Evolutionary conservation across 1,140 invertebrate genomes (phyloP), one percentile per base, ranked within the genome.

Genomic region (Zaprionus taronus): DNA sequence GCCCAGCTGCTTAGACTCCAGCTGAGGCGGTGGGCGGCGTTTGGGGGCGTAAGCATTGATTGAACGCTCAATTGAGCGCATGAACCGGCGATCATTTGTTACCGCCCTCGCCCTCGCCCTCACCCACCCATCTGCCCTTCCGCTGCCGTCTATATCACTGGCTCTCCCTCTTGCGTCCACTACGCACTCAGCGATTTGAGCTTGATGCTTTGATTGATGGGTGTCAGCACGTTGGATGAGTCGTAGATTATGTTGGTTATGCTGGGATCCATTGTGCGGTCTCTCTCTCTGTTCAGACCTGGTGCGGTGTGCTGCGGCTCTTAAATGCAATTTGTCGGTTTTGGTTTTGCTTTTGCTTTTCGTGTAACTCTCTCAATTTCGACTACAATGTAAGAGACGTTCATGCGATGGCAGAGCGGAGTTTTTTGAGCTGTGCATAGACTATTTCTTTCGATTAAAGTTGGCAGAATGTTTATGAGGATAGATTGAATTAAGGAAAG

Each of bases 1-100:
- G 44, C 7, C 38, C 63, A 24, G 41, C 65, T 73, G 57, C 73
- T 60, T 75, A 49, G 44, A 36, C 68, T 65, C 51, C 51, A 61
- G 47, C 65, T 28, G 57, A 5, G 12, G 38, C 55, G 53, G 41
- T 58, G 74, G 82, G 78, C 75, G 82, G 82, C 82, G 82, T 84
- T 84, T 63, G 65, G 69, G 81, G 82, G 82, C 78, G 82, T 84
- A 63, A 56, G 78, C 71, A 85, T 85, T 84, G 82, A 85, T 87
- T 87, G 83, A 87, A 87, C 70, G 83, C 80, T 83, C 83, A 86
- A 86, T 86, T 87, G 83, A 87, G 72, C 83, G 80, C 83, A 87
- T 87, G 83, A 86, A 87, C 83, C 58, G 70, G 69, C 73, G 83
- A 87, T 83, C 81, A 80, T 77, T 80, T 83, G 76, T 74, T 80